Evolutionary conservation across 2,113 vertebrate species (phyloP), one percentile per base, ranked within the genome.

Genomic region (Lipophrys pholis): DNA sequence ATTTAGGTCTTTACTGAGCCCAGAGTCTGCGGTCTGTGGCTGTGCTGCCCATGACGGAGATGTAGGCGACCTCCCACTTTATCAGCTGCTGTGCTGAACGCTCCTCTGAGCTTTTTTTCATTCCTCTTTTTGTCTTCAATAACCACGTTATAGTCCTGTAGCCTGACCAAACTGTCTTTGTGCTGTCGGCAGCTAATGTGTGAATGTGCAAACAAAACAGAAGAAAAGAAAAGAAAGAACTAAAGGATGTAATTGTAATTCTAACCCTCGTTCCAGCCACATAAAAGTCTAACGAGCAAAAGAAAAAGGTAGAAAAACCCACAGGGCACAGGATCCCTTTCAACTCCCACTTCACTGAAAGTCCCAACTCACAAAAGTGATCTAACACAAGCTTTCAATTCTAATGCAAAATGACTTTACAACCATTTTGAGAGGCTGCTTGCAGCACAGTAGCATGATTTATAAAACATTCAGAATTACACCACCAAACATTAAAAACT

Each of bases 21-120:
- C 50, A 30, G 16, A 70, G 73, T 86, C 82, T 89, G 87, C 39
- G 83, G 87, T 86, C 67, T 84, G 78, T 63, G 80, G 60, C 73
- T 66, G 72, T 0, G 8, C 55, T 76, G 68, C 46, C 78, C 81
- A 73, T 69, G 69, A 57, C 16, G 2, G 15, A 85, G 70, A 69
- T 21, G 17, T 3, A 50, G 21, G 59, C 53, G 53, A n/a, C 64
- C 55, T 57, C 63, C 61, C 66, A 73, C 84, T 88, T 77, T 77
- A 83, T 58, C 54, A 72, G 73, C 45, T 15, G 71, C 58, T 61
- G 39, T 6, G 64, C 43, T 45, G 58, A 59, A 85, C 11, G 1
- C 17, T 61, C 42, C 48, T 71, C 56, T 15, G 8, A 80, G 56
- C 43, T 17, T 82, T 70, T 82, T 70, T 72, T 68, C 39, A 69